phyloP scores from a whole-genome alignment of 2,113 vertebrate genomes.

The Seriola rivoliana region DNA sequence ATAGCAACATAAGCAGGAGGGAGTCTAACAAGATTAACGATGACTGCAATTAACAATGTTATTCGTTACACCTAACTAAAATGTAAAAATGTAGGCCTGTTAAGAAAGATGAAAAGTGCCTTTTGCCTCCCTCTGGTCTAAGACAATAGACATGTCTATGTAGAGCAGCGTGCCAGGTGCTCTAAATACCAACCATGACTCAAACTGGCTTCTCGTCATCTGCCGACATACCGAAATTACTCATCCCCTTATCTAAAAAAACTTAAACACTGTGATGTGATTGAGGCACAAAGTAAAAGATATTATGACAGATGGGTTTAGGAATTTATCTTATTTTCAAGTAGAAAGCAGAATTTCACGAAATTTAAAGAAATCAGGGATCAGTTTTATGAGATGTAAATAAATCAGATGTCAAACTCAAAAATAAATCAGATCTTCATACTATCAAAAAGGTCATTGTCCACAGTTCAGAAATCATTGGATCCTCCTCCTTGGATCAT shows the following conservation, averaged over 20 bases:
- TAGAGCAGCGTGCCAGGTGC: not conserved
- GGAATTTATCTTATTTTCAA: not conserved
- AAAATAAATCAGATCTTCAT: no score
- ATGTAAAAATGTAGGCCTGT: not conserved
- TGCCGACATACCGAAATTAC: not conserved
- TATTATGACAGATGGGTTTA: not conserved
- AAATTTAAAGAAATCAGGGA: no score
- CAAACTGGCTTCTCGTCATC: not conserved
- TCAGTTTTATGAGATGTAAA: no score
- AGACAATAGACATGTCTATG: not conserved
- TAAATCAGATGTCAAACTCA: no score
- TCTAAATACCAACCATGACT: not conserved
- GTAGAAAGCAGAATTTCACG: not conserved
- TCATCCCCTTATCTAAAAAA: not conserved
- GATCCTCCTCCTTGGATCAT: not conserved
- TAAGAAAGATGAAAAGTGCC: not conserved
- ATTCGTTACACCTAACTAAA: not conserved
- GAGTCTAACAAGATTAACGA: not conserved
- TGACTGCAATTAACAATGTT: not conserved
- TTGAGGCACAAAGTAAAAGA: not conserved
- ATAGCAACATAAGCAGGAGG: not conserved
- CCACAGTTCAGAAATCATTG: no score
- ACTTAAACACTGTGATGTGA: not conserved
- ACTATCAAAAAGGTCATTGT: no score
- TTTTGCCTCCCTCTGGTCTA: not conserved